A percentile compares a stretch with the other conserved stretches of the same genome.
phyloP scores from a whole-genome alignment of 2,888 invertebrate genomes.

The Parnassius mnemosyne region DNA sequence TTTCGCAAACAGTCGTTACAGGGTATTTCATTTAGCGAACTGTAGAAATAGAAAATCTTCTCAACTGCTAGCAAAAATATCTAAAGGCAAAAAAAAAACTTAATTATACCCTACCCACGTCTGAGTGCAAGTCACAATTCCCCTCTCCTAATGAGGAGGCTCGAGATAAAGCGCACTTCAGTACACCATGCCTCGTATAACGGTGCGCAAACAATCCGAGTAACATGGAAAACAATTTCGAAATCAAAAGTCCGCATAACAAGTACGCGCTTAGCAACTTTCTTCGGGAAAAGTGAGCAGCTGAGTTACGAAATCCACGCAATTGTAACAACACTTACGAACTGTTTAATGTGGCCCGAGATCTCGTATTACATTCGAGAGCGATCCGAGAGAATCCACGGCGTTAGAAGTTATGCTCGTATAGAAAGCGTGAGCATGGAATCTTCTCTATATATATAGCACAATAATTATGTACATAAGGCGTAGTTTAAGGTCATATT shows the following conservation, averaged over 20 bases:
- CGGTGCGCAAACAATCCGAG: conserved; percentile 14
- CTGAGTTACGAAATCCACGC: conserved; percentile 11
- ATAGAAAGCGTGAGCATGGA: conserved; percentile 13
- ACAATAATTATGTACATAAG: no score
- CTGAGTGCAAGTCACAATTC: conserved; percentile 22
- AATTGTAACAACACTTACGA: conserved; percentile 9
- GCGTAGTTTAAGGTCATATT: no score
- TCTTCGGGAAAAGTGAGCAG: conserved; percentile 16
- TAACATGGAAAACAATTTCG: not conserved
- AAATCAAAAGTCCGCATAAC: conserved; percentile 2
- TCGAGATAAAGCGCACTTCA: conserved; percentile 25
- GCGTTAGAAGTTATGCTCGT: not conserved
- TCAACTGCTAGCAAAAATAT: conserved; percentile 7
- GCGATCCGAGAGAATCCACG: not conserved
- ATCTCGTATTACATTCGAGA: conserved; percentile 20
- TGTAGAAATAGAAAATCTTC: conserved; percentile 16
- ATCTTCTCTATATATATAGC: no score
- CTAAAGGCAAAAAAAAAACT: conserved; percentile 18
- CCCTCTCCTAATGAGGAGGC: conserved; percentile 23
- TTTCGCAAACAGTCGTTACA: not conserved
- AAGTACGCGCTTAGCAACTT: conserved; percentile 13
- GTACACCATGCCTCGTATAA: not conserved
- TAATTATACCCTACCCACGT: conserved; percentile 18
- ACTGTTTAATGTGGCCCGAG: conserved; percentile 6
- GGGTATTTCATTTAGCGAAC: not conserved